Conservation (phyloP, 2,797 vertebrate genomes). For the Macropus fuliginosus region DNA sequence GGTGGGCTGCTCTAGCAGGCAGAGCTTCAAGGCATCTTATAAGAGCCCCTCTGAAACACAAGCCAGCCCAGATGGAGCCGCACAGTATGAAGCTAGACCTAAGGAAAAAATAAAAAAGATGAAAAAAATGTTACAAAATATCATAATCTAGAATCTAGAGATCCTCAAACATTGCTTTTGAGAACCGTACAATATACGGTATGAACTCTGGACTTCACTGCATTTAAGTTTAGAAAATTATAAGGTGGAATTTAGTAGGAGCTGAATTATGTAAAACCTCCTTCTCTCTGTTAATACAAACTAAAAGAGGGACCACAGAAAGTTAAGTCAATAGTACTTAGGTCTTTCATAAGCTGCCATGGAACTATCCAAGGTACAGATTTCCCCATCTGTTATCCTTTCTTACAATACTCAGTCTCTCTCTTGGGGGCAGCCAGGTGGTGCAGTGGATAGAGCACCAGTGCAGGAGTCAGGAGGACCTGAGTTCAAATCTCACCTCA, state of each 20-base stretch:
- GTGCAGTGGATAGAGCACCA: too few relatives aligned
- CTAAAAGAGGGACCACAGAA: not conserved
- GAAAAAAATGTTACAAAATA: constrained; percentile 8
- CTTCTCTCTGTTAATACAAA: not conserved
- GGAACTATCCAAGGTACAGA: not conserved
- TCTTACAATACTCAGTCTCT: not conserved
- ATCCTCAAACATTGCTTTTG: not conserved
- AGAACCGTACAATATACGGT: fast-evolving
- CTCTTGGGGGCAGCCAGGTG: not conserved
- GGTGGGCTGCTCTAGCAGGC: not conserved
- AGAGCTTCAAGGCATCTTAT: not conserved
- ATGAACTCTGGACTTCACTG: too few relatives aligned
- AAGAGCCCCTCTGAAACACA: not conserved
- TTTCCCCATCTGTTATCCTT: not conserved
- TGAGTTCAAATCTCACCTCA: not conserved
- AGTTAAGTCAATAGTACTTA: not conserved
- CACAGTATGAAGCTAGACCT: not conserved
- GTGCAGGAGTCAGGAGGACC: too few relatives aligned
- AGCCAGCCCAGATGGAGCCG: not conserved
- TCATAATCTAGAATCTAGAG: not conserved
- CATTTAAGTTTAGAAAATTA: not conserved
- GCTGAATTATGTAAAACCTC: not conserved
- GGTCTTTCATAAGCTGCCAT: not conserved
- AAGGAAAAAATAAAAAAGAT: not conserved
- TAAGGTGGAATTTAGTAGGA: too few relatives aligned